Conservation (phyloP, 1,140 invertebrate species). For the Saccostrea cuccullata region DNA sequence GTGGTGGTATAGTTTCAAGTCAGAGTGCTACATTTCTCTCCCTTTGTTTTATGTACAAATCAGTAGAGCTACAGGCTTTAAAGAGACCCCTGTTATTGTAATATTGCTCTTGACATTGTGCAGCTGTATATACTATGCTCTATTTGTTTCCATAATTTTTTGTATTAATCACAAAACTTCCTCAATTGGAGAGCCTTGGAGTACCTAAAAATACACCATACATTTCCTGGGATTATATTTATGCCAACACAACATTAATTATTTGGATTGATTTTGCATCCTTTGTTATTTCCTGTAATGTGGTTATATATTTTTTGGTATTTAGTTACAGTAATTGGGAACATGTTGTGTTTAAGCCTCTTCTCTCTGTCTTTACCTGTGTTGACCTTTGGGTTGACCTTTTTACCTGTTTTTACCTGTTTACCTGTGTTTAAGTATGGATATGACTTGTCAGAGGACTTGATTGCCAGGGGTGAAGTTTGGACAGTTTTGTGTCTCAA, state of each 20-base stretch:
- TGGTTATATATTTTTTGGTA: neutral
- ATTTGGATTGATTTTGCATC: neutral
- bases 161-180: conserved; percentile 2
- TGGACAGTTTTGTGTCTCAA: neutral
- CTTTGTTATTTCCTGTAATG: neutral
- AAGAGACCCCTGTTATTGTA: no score
- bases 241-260: neutral
- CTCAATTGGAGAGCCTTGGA: neutral
- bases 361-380: neutral
- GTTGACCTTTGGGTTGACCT: no score
- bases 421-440: neutral
- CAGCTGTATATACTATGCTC: no score
- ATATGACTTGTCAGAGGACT: neutral
- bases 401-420: no score
- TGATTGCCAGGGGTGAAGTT: neutral
- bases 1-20: no score
- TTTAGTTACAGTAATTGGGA: neutral
- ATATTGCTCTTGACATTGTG: no score
- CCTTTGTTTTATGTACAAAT: no score
- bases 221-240: neutral
- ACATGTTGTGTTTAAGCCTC: neutral
- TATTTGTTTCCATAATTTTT: no score
- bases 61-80: no score
- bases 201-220: neutral
- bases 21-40: no score